Percentiles rank a stretch among this genome's conserved stretches.
Conservation (phyloP, 2,797 vertebrate genomes). For the Adelosebastes latens region DNA sequence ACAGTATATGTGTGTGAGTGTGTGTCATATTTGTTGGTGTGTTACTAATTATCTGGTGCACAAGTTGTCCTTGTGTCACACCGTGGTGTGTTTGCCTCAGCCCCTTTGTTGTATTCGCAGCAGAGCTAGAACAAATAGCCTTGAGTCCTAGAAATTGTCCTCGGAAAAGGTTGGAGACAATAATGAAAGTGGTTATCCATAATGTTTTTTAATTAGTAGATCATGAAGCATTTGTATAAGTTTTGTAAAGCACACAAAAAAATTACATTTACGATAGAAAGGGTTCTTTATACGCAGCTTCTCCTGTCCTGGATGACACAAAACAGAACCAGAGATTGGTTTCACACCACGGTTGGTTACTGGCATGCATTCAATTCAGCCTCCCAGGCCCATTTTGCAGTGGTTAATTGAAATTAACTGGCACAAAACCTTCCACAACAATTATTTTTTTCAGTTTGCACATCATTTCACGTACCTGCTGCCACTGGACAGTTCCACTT, state of each 20-base stretch:
- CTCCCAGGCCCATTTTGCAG: not conserved
- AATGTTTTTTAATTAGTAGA: not conserved
- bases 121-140: constrained; percentile 9
- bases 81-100: not conserved
- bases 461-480: not conserved
- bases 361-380: not conserved
- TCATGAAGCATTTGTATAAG: not conserved
- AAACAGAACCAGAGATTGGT: not conserved
- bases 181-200: not conserved
- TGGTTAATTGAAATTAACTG: not conserved
- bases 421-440: not conserved
- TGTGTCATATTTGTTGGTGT: constrained; percentile 25
- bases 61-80: constrained; percentile 31
- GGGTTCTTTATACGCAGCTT: not conserved
- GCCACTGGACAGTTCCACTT: not conserved
- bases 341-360: not conserved
- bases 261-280: not conserved
- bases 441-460: not conserved
- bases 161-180: not conserved
- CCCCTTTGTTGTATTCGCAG: constrained; percentile 12
- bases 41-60: constrained; percentile 22
- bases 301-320: not conserved
- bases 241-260: not conserved
- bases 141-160: not conserved
- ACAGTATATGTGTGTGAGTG: not conserved